Evolutionary conservation across 2,888 invertebrate genomes (phyloP).

Genomic region (Zonitis immaculata): DNA sequence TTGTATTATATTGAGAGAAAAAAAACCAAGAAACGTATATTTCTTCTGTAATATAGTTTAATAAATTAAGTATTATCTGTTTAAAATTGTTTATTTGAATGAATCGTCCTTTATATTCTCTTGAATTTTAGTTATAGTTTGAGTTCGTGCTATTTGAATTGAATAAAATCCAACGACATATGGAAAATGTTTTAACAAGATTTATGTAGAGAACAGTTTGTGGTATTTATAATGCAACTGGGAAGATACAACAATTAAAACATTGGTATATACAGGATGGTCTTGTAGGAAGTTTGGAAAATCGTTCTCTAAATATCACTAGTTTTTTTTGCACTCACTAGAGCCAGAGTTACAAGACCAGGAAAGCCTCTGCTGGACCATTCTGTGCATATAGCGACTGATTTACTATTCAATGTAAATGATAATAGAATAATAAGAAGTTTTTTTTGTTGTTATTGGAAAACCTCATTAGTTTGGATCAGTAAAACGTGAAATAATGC

Average conservation of each 20-base stretch:
- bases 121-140: too few relatives aligned
- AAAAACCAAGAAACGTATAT: constrained; percentile 20
- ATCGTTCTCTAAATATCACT: too few relatives aligned
- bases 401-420: too few relatives aligned
- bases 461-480: not conserved
- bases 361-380: too few relatives aligned
- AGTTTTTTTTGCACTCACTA: too few relatives aligned
- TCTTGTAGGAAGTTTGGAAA: too few relatives aligned
- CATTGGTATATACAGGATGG: not conserved
- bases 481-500: not conserved
- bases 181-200: not conserved
- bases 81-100: constrained; percentile 19
- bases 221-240: not conserved
- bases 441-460: too few relatives aligned
- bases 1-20: constrained; percentile 38
- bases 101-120: not conserved
- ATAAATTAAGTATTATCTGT: constrained; percentile 47
- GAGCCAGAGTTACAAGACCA: too few relatives aligned
- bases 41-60: constrained; percentile 43
- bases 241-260: not conserved
- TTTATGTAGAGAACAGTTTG: not conserved
- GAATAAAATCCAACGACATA: not conserved
- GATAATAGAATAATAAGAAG: too few relatives aligned
- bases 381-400: too few relatives aligned
- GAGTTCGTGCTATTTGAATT: not conserved